A percentile compares a stretch with the other conserved stretches of the same genome.
Conservation (phyloP, 1,140 invertebrate species). For the Drosophila azteca region DNA sequence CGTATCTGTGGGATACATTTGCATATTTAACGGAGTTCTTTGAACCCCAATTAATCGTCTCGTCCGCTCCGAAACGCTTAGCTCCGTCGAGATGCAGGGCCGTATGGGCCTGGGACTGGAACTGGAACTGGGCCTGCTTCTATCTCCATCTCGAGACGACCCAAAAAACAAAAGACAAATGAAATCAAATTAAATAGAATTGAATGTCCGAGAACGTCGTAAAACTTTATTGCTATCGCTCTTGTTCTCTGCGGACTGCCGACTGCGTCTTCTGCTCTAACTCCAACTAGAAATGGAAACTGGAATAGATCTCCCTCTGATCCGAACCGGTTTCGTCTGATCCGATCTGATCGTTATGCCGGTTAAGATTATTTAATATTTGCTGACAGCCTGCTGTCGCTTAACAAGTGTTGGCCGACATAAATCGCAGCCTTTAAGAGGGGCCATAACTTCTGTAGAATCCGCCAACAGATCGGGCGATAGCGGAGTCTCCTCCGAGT, state of each 20-base stretch:
- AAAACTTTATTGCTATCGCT: constrained; percentile 28
- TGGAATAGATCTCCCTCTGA: constrained; percentile 14
- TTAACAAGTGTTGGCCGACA: constrained; percentile 50
- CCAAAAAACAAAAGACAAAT: constrained; percentile 7
- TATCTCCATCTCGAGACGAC: constrained; percentile 20
- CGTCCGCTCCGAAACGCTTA: too few relatives aligned
- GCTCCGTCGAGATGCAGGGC: constrained; percentile 20
- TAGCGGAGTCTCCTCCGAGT: constrained; percentile 14
- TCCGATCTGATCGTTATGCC: constrained; percentile 42
- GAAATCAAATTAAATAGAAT: constrained; percentile 26
- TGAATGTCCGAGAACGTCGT: constrained; percentile 18
- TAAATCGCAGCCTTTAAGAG: constrained; percentile 31
- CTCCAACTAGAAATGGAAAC: constrained; percentile 26
- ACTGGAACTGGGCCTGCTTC: background rate
- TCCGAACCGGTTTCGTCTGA: constrained; percentile 45
- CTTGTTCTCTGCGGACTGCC: constrained; percentile 33
- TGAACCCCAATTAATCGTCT: constrained; percentile 56
- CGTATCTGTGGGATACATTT: constrained; percentile 77
- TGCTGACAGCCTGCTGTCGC: constrained; percentile 34
- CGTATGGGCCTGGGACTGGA: too few relatives aligned
- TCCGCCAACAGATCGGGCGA: constrained; percentile 27
- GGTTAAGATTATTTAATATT: constrained; percentile 40
- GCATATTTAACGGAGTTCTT: constrained; percentile 69
- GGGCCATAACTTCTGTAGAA: constrained; percentile 39
- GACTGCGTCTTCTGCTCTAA: too few relatives aligned